These are phyloP conservation scores for Helicoverpa armigera DNA, from an alignment of 1,140 invertebrate genomes.

Conservation along the genomic window DNA sequence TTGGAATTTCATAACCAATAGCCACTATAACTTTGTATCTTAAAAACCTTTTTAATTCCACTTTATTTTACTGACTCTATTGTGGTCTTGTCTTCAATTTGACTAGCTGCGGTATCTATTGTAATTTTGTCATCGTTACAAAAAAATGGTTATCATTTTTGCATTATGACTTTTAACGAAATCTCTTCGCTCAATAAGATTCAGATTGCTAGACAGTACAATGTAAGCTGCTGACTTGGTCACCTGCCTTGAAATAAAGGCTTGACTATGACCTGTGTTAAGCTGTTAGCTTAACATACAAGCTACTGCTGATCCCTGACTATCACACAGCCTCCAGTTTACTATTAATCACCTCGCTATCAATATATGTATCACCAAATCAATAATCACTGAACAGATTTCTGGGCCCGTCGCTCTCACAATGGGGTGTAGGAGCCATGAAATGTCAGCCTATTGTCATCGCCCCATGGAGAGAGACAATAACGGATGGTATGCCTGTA, in stretches of 20 bases:
- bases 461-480: constrained; percentile 55
- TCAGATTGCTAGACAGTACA: too few relatives aligned
- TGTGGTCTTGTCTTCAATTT: too few relatives aligned
- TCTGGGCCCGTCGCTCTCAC: constrained; percentile 61
- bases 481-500: constrained; percentile 15
- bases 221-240: too few relatives aligned
- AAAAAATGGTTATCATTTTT: too few relatives aligned
- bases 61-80: neutral
- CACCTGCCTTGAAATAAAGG: too few relatives aligned
- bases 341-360: constrained; percentile 22
- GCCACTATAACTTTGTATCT: neutral
- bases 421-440: constrained; percentile 51
- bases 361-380: constrained; percentile 50
- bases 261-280: too few relatives aligned
- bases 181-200: too few relatives aligned
- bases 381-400: constrained; percentile 56
- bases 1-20: neutral
- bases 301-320: neutral
- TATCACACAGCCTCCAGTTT: constrained; percentile 18
- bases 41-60: neutral
- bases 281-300: neutral
- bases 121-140: too few relatives aligned
- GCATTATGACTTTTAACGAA: too few relatives aligned
- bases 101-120: too few relatives aligned
- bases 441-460: constrained; percentile 64